Evolutionary conservation across 2,113 vertebrate genomes (phyloP).

Genomic region (Saguinus imperator): DNA sequence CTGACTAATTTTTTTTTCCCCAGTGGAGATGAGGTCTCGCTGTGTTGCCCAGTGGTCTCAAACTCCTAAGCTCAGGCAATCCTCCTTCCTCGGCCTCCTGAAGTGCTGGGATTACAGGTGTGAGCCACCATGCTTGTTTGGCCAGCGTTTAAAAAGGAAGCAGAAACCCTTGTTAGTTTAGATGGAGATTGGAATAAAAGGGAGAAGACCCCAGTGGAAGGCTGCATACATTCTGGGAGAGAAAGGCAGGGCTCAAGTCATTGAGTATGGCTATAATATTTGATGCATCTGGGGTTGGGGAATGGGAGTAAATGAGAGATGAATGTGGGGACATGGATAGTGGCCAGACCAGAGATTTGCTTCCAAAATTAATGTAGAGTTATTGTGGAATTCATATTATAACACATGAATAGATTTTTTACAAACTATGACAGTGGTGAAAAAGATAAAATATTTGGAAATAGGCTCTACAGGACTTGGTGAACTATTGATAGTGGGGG

Average conservation of each 20-base stretch:
- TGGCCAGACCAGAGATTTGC: not conserved
- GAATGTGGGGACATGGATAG: not conserved
- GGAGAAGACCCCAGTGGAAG: not conserved
- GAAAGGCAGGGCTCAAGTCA: not conserved
- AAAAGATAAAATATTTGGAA: constrained; percentile 6
- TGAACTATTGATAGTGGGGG: not conserved
- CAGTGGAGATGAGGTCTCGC: too few relatives aligned
- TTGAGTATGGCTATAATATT: not conserved
- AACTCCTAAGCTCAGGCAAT: too few relatives aligned
- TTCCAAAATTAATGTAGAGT: not conserved
- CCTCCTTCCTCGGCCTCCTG: too few relatives aligned
- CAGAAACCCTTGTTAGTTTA: not conserved
- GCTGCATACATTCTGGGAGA: not conserved
- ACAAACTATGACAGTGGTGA: not conserved
- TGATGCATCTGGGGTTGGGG: not conserved
- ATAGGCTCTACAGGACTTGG: not conserved
- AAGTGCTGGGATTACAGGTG: too few relatives aligned
- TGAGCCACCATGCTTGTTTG: not conserved
- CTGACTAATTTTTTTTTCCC: too few relatives aligned
- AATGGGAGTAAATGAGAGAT: not conserved
- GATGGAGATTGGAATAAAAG: not conserved
- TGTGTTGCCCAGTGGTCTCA: too few relatives aligned
- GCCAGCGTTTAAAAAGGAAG: constrained; percentile 35
- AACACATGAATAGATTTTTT: not conserved
- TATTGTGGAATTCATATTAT: not conserved